Base-by-base conservation (phyloP, 2,888 invertebrate species). In the Ischnura elegans region DNA sequence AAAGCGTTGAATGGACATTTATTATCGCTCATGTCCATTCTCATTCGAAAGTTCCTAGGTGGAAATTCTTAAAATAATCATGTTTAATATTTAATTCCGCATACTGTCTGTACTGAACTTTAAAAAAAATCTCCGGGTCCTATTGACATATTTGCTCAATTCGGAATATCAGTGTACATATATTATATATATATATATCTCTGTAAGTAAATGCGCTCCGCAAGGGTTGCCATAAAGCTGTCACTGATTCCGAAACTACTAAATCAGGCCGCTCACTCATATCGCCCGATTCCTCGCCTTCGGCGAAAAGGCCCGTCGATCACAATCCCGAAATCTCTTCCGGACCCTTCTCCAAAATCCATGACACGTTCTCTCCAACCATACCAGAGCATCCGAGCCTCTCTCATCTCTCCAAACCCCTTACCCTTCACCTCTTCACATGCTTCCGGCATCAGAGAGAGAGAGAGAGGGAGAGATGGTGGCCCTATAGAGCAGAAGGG, bases 251-350 rank as follows among this genome's bases (percentile, higher is more conserved):
- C 90, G 90, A 90, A 90, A 61, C 90, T 43, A 43, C 43, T 90
- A 90, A 90, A 90, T 90, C 90, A 90, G 66, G 90, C 43, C 90
- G 43, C 90, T 61, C 16, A 43, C 66, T 90, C 90, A 43, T 90
- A 90, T 90, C 90, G 42, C 43, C 90, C 19, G 16, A 13, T 19
- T 19, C 19, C 55, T 45, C 66, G 29, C 55, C 61, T 90, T 61
- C 61, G 42, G 61, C 61, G 61, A 90, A 90, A 66, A 51, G 51
- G 90, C 90, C 61, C 87, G 87, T 90, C 90, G 90, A 90, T 90
- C 90, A 90, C 90, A 61, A 16, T 76, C 76, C 76, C 36, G 43
- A 45, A 51, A 66, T 43, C 90, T 43, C 90, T 90, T 90, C 90
- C 90, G 87, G 87, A 55, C 61, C 90, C 43, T 55, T 21, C 55